Conservation (phyloP, 1,140 invertebrate species). For the Pollicipes pollicipes region DNA sequence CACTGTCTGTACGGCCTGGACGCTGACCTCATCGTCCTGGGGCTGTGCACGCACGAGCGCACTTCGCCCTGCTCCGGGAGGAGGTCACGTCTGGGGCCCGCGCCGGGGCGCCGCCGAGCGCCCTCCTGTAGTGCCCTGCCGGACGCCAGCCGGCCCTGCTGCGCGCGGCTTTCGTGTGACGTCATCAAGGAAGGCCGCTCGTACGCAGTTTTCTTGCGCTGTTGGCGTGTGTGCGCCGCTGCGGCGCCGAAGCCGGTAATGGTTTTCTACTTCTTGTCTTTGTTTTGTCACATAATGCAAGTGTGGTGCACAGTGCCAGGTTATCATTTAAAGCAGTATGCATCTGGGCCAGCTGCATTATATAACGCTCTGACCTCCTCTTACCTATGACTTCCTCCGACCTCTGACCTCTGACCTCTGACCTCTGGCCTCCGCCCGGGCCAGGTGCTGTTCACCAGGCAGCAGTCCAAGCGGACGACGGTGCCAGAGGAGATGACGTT, state of each 20-base stretch:
- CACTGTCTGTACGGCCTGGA: conserved; percentile 92
- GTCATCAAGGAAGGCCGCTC: no score
- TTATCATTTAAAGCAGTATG: no score
- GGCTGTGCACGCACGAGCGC: conserved; percentile 80
- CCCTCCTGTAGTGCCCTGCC: no score
- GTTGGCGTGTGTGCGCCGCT: no score
- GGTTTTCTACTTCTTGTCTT: no score
- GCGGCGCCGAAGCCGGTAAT: no score
- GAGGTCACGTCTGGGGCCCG: conserved; percentile 37
- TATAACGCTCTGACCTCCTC: not conserved
- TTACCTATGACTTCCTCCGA: not conserved
- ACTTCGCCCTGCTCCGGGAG: conserved; percentile 78
- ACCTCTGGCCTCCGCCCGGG: not conserved
- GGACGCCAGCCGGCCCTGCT: no score
- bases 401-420: no score
- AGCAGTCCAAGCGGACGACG: conserved; percentile 21
- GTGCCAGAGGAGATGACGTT: conserved; percentile 80
- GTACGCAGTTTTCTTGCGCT: not conserved
- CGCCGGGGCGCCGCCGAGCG: no score
- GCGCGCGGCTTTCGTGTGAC: no score
- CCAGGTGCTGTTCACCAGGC: conserved; percentile 5
- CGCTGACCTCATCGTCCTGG: conserved; percentile 90
- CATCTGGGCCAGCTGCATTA: not conserved
- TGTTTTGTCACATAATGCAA: no score
- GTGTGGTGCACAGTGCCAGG: no score